Evolutionary conservation across 2,888 invertebrate genomes (phyloP).

Genomic region (Erebia palarica): DNA sequence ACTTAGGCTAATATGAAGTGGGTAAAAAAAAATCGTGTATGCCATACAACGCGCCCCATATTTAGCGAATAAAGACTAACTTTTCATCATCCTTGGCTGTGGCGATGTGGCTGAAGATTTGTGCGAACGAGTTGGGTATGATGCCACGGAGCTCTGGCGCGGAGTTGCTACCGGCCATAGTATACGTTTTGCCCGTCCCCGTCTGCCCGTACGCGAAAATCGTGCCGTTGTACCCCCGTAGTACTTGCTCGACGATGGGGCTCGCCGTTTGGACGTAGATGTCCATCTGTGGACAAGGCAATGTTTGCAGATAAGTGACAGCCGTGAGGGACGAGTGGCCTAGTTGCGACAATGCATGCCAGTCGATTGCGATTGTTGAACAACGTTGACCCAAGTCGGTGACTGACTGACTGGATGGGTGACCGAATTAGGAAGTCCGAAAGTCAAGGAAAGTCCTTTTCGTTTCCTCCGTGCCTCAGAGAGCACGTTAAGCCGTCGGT

Average conservation of each 20-base stretch:
- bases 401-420: too few species aligned
- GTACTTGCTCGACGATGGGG: slow-evolving; percentile 97
- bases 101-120: slow-evolving; percentile 98
- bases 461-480: too few species aligned
- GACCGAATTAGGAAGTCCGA: too few species aligned
- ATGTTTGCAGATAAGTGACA: neutral
- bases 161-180: slow-evolving; percentile 96
- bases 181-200: slow-evolving; percentile 99
- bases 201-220: slow-evolving; percentile 96
- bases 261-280: slow-evolving; percentile 98
- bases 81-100: slow-evolving; percentile 95
- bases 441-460: too few species aligned
- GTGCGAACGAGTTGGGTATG: slow-evolving; percentile 99
- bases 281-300: slow-evolving; percentile 85
- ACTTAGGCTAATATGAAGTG: too few species aligned
- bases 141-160: slow-evolving; percentile 96
- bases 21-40: too few species aligned
- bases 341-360: too few species aligned
- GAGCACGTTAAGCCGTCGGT: too few species aligned
- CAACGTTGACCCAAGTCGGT: too few species aligned
- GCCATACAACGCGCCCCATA: slow-evolving; percentile 90
- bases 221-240: slow-evolving; percentile 98
- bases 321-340: too few species aligned
- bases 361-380: too few species aligned
- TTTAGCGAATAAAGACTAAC: slow-evolving; percentile 70